Percentiles rank a stretch among this genome's conserved stretches.
phyloP scores from a whole-genome alignment of 2,113 vertebrate genomes.

The Rhinoderma darwinii region DNA sequence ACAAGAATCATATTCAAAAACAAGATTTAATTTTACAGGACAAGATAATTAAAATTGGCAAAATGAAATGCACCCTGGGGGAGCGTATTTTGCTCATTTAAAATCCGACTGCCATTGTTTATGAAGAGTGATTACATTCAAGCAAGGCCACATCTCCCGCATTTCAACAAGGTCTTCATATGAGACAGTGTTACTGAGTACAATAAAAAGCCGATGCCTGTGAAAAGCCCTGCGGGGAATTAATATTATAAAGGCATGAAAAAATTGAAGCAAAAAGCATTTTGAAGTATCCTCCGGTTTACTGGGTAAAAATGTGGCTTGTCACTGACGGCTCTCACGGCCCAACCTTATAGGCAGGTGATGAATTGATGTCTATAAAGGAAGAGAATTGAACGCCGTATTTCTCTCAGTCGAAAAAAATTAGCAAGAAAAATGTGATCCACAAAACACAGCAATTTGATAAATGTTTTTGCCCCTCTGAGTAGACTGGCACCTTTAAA shows the following conservation, averaged over 20 bases:
- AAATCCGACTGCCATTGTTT: background rate
- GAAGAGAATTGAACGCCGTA: constrained; percentile 36
- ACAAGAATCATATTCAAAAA: background rate
- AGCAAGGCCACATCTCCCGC: background rate
- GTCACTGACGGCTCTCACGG: constrained; percentile 2
- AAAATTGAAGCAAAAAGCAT: background rate
- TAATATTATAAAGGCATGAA: background rate
- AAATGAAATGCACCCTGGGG: background rate
- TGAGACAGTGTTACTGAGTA: background rate
- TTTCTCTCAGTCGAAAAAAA: constrained; percentile 30
- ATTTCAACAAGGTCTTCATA: background rate
- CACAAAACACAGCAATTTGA: background rate
- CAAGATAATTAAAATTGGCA: constrained; percentile 12
- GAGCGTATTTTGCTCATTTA: background rate
- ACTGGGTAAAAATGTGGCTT: constrained; percentile 40
- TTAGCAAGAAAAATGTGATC: constrained; percentile 33
- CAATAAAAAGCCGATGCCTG: background rate
- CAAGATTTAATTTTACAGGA: background rate
- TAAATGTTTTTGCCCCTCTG: background rate
- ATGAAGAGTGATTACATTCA: background rate
- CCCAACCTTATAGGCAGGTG: constrained; percentile 18
- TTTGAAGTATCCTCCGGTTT: constrained; percentile 40
- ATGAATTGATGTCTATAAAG: constrained; percentile 48
- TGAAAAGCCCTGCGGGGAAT: background rate
- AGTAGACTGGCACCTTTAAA: constrained; percentile 27